Conservation (phyloP, 2,113 vertebrate species). For the Rhadina sibilatrix region DNA sequence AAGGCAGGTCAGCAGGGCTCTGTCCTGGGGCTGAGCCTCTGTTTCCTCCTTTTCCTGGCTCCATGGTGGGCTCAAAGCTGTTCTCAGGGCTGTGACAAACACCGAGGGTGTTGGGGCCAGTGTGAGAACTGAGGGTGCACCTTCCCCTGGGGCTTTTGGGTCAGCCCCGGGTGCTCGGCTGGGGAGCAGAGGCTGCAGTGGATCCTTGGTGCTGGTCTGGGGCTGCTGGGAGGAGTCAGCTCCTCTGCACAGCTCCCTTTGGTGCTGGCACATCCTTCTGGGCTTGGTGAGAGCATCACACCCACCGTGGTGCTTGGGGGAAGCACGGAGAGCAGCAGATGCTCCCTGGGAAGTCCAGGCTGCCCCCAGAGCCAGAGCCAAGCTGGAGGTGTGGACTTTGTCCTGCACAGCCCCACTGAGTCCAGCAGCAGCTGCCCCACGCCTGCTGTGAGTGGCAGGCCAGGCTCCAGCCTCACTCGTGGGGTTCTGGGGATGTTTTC, state of each 20-base stretch:
- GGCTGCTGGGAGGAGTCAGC: not conserved
- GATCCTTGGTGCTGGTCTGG: not conserved
- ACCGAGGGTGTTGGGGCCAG: rapidly evolving
- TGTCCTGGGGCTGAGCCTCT: not conserved
- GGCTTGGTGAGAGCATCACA: rapidly evolving
- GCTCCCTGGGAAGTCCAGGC: not conserved
- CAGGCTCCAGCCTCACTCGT: rapidly evolving
- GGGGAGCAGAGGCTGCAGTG: rapidly evolving
- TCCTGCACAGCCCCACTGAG: not conserved
- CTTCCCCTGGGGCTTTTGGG: not conserved
- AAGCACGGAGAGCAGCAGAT: rapidly evolving
- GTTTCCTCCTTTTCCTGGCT: not conserved
- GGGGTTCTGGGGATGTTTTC: not conserved
- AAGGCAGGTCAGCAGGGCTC: not conserved
- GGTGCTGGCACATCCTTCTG: not conserved
- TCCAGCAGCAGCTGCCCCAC: not conserved
- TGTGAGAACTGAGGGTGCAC: rapidly evolving
- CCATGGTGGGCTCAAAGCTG: rapidly evolving
- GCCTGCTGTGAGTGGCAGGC: not conserved
- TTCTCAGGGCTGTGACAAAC: not conserved
- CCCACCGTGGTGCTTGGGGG: rapidly evolving
- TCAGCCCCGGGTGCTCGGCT: rapidly evolving
- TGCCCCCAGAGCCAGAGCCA: not conserved
- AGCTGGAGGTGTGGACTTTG: rapidly evolving
- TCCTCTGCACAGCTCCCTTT: not conserved